Conservation (phyloP, 2,113 vertebrate species). For the Cyphomyrus discorhynchus region DNA sequence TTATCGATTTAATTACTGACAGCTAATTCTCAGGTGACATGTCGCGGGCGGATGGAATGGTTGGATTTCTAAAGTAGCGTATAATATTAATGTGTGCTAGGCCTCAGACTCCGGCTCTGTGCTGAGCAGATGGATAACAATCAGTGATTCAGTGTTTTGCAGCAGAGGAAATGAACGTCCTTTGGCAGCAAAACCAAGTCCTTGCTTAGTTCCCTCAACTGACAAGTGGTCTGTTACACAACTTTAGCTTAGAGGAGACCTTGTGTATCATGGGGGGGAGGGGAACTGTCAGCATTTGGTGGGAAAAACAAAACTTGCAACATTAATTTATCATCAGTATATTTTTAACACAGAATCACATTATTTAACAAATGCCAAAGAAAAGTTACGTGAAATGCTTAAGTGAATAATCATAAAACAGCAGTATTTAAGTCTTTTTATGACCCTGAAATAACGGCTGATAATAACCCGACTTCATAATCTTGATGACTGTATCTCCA, state of each 20-base stretch:
- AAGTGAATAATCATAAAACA: not conserved
- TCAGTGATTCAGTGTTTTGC: conserved; percentile 50
- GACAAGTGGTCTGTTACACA: not conserved
- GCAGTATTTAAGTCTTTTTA: not conserved
- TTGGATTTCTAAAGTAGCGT: not conserved
- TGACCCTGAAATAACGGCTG: not conserved
- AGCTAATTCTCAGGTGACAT: not conserved
- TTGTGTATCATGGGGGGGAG: not conserved
- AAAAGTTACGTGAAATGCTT: not conserved
- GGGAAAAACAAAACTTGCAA: not conserved
- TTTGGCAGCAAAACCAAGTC: conserved; percentile 44
- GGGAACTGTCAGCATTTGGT: not conserved
- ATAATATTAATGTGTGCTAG: too few species aligned
- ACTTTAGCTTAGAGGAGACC: not conserved
- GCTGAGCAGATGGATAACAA: conserved; percentile 56
- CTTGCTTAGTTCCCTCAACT: conserved; percentile 37
- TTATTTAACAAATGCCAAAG: not conserved
- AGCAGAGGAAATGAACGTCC: conserved; percentile 47
- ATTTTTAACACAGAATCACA: not conserved
- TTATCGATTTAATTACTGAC: conserved; percentile 1
- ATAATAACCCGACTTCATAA: not conserved
- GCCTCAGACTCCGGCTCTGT: conserved; percentile 19
- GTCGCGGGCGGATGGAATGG: not conserved
- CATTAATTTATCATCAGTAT: not conserved
- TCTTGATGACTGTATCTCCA: not conserved